A percentile compares a stretch with the other conserved stretches of the same genome.
These are phyloP conservation scores for Limosa lapponica DNA, from an alignment of 2,797 vertebrate species.

Conservation along the genomic window DNA sequence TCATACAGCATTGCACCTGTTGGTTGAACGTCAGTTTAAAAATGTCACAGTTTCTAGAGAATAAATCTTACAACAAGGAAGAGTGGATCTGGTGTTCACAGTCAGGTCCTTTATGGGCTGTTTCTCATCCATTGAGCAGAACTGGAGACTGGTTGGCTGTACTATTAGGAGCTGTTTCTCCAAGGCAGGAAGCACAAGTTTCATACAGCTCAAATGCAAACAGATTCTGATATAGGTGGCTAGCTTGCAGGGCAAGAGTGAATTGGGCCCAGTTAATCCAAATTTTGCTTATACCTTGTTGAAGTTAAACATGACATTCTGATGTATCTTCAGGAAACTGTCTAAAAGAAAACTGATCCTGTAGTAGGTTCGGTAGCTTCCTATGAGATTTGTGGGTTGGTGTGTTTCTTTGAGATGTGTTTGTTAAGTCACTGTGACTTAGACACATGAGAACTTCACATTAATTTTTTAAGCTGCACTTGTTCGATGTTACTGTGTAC, in stretches of 20 bases:
- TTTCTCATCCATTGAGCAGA: rapidly evolving
- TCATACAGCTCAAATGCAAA: not conserved
- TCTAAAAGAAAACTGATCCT: not conserved
- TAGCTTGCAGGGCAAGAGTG: not conserved
- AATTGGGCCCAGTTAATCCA: not conserved
- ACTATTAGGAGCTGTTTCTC: not conserved
- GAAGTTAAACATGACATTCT: not conserved
- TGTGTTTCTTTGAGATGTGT: not conserved
- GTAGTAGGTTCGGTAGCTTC: not conserved
- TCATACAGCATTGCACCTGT: not conserved
- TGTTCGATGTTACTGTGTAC: not conserved
- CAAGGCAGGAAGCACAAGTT: not conserved
- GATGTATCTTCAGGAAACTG: not conserved
- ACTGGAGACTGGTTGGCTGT: not conserved
- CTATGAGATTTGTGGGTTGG: not conserved
- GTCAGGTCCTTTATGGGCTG: rapidly evolving
- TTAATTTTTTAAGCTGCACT: not conserved
- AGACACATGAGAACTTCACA: not conserved
- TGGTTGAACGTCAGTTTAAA: not conserved
- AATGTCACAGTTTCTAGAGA: not conserved
- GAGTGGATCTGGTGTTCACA: not conserved
- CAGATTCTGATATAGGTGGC: not conserved
- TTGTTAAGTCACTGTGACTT: not conserved
- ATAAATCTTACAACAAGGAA: not conserved
- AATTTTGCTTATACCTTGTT: not conserved